phyloP scores from a whole-genome alignment of 1,140 invertebrate species.

The Temnothorax longispinosus region DNA sequence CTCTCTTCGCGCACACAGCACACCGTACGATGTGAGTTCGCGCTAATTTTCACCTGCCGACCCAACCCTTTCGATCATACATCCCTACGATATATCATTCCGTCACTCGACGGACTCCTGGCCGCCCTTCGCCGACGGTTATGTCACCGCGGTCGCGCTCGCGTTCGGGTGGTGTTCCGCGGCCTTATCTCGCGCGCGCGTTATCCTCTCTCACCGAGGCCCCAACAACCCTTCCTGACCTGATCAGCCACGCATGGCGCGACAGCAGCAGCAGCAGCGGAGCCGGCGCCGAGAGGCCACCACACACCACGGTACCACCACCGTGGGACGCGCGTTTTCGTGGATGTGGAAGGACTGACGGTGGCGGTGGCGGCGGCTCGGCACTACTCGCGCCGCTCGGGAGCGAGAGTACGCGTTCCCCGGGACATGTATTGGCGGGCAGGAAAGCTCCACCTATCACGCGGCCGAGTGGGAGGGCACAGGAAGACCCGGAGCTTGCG shows the following conservation, averaged over 20 bases:
- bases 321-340: slow-evolving; percentile 79
- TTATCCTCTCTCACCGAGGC: background rate
- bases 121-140: background rate
- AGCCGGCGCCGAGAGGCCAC: slow-evolving; percentile 66
- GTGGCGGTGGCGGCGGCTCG: slow-evolving; percentile 41
- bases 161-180: background rate
- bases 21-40: background rate
- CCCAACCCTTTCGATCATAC: background rate
- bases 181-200: slow-evolving; percentile 36
- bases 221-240: slow-evolving; percentile 43
- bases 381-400: slow-evolving; percentile 37
- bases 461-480: slow-evolving; percentile 78
- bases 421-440: slow-evolving; percentile 83
- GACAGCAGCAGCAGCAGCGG: slow-evolving; percentile 67
- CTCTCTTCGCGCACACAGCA: slow-evolving; percentile 32
- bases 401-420: slow-evolving; percentile 52
- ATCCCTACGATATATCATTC: slow-evolving; percentile 14
- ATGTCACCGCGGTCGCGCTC: background rate
- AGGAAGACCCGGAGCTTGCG: slow-evolving; percentile 80
- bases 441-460: slow-evolving; percentile 83
- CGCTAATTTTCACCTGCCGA: slow-evolving; percentile 27
- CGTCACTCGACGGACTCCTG: slow-evolving; percentile 26
- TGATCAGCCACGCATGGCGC: slow-evolving; percentile 66
- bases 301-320: slow-evolving; percentile 65
- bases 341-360: slow-evolving; percentile 83